These are phyloP conservation scores for Aphaenogaster ashmeadi DNA, from an alignment of 1,140 invertebrate genomes.

Conservation along the genomic window DNA sequence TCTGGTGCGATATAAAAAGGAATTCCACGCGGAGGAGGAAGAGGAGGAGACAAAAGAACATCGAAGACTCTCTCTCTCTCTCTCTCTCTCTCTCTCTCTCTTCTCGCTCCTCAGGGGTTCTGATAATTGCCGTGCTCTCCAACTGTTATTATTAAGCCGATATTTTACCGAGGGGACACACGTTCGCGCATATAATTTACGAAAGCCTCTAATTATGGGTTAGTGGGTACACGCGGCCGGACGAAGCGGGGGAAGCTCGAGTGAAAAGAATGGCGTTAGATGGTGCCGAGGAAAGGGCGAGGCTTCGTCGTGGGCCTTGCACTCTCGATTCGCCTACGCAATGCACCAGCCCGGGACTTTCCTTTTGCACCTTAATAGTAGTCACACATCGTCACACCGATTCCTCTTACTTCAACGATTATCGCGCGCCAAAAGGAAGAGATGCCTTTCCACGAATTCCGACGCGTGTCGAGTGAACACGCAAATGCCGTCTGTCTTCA, in stretches of 20 bases:
- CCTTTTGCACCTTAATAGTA: slow-evolving; percentile 80
- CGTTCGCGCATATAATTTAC: slow-evolving; percentile 87
- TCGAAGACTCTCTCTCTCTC: slow-evolving; percentile 37
- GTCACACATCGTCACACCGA: slow-evolving; percentile 33
- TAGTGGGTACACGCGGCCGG: slow-evolving; percentile 78
- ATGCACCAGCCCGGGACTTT: slow-evolving; percentile 72
- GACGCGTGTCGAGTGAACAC: not conserved
- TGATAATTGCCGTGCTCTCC: slow-evolving; percentile 87
- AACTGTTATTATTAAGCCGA: slow-evolving; percentile 87
- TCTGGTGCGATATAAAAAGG: slow-evolving; percentile 63
- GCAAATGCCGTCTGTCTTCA: not conserved
- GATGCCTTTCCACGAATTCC: slow-evolving; percentile 20
- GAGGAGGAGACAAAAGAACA: slow-evolving; percentile 73
- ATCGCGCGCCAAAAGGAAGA: not conserved
- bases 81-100: slow-evolving; percentile 36
- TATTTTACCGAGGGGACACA: slow-evolving; percentile 87
- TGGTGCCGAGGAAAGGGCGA: slow-evolving; percentile 82
- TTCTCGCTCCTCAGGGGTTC: slow-evolving; percentile 82
- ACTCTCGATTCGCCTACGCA: slow-evolving; percentile 85
- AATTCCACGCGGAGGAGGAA: slow-evolving; percentile 64
- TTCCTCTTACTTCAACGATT: slow-evolving; percentile 30
- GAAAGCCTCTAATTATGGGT: slow-evolving; percentile 87
- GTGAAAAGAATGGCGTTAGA: slow-evolving; percentile 77
- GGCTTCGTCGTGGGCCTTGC: slow-evolving; percentile 77
- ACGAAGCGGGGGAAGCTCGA: slow-evolving; percentile 71